These are phyloP conservation scores for Zaprionus davidi DNA, from an alignment of 1,140 invertebrate genomes.

Conservation along the genomic window DNA sequence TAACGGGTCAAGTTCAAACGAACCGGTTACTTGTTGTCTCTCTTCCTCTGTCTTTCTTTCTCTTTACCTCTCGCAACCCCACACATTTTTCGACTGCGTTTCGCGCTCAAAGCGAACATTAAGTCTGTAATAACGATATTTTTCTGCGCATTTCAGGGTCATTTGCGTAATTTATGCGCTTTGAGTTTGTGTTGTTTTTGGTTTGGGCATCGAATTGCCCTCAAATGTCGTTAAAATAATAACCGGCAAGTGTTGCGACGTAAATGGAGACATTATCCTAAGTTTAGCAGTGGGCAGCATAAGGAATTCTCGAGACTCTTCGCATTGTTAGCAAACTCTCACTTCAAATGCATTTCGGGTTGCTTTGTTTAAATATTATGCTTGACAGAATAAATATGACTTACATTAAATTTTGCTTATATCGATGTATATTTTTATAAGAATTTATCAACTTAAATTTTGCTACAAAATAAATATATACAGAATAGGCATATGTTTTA, in stretches of 20 bases:
- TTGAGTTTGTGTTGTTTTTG: conserved; percentile 6
- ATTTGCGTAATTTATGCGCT: conserved; percentile 40
- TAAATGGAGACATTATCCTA: conserved; percentile 31
- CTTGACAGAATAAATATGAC: no score
- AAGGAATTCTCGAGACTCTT: conserved; percentile 1
- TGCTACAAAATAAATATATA: no score
- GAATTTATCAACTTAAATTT: no score
- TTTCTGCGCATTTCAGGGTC: conserved; percentile 41
- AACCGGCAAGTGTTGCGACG: conserved; percentile 24
- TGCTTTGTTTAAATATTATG: background rate
- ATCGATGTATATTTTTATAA: no score
- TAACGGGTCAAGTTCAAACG: conserved; percentile 50
- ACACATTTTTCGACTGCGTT: conserved; percentile 2
- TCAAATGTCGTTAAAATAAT: conserved; percentile 40
- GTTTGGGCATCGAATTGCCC: conserved; percentile 28
- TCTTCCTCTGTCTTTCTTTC: background rate
- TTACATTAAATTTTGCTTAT: no score
- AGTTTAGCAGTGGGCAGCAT: background rate
- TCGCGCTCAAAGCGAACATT: conserved; percentile 18
- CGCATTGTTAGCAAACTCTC: background rate
- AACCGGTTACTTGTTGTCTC: conserved; percentile 36
- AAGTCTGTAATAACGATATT: conserved; percentile 24
- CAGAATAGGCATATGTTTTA: no score
- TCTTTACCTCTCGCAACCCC: background rate
- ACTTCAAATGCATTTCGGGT: background rate